Evolutionary conservation across 2,113 vertebrate species (phyloP).

Genomic region (Mellivora capensis): DNA sequence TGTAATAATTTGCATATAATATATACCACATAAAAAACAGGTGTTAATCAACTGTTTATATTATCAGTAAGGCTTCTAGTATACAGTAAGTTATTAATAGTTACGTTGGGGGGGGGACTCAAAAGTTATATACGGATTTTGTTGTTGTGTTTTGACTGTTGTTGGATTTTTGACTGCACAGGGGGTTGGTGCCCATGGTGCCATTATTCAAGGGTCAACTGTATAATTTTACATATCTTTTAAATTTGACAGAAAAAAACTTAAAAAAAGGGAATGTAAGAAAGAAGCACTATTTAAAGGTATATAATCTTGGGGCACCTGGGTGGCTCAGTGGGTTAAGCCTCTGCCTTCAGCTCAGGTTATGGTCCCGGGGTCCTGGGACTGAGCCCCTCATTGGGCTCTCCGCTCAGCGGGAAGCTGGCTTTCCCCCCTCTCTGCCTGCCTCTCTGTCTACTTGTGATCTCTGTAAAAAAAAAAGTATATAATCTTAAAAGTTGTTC

Average conservation of each 20-base stretch:
- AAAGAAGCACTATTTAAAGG: not conserved
- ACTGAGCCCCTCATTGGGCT: too few species aligned
- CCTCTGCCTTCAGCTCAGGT: too few species aligned
- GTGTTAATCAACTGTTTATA: not conserved
- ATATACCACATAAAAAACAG: not conserved
- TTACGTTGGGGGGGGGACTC: not conserved
- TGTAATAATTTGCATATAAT: not conserved
- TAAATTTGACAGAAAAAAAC: not conserved
- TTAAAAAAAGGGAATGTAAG: not conserved
- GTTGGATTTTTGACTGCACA: too few species aligned
- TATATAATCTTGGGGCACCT: too few species aligned
- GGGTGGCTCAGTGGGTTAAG: too few species aligned
- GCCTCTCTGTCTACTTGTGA: too few species aligned
- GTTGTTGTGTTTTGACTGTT: too few species aligned
- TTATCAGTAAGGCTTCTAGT: not conserved
- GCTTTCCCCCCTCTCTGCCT: accelerated
- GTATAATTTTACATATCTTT: not conserved
- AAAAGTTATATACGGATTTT: not conserved
- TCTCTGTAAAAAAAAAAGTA: not conserved
- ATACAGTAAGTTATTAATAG: not conserved
- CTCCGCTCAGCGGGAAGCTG: too few species aligned
- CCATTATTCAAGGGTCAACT: not conserved
- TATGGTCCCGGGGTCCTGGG: too few species aligned
- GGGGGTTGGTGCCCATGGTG: not conserved
- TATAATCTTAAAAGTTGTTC: not conserved